Conservation (phyloP, 2,113 vertebrate genomes). For the Pterocles gutturalis region DNA sequence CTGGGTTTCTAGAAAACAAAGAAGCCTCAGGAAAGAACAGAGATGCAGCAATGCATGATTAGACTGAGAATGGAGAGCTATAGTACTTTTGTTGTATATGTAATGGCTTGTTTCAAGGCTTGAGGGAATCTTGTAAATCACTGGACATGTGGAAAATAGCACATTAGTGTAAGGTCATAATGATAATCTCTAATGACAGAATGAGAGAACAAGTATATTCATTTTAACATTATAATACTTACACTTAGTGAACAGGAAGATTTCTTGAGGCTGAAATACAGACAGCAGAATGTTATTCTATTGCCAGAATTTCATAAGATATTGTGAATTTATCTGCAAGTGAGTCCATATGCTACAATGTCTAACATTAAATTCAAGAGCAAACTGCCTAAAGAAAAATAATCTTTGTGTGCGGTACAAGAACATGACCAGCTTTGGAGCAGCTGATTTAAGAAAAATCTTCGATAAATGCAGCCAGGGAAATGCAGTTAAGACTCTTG, state of each 20-base stretch:
- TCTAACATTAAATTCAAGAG: background rate
- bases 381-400: background rate
- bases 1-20: background rate
- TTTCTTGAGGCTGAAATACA: background rate
- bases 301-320: background rate
- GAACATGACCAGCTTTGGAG: background rate
- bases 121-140: background rate
- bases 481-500: background rate
- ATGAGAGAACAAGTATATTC: background rate
- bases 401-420: background rate
- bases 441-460: background rate
- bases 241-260: background rate
- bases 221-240: background rate
- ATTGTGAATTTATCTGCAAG: slow-evolving; percentile 24
- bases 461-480: background rate
- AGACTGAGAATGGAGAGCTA: background rate
- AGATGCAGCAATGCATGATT: background rate
- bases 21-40: background rate
- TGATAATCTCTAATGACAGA: slow-evolving; percentile 6
- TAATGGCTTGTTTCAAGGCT: background rate
- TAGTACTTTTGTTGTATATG: background rate
- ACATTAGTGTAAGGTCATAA: background rate
- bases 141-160: background rate
- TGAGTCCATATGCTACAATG: background rate
- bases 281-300: background rate